Evolutionary conservation across 2,113 vertebrate species (phyloP).

Genomic region (Podocnemis expansa): DNA sequence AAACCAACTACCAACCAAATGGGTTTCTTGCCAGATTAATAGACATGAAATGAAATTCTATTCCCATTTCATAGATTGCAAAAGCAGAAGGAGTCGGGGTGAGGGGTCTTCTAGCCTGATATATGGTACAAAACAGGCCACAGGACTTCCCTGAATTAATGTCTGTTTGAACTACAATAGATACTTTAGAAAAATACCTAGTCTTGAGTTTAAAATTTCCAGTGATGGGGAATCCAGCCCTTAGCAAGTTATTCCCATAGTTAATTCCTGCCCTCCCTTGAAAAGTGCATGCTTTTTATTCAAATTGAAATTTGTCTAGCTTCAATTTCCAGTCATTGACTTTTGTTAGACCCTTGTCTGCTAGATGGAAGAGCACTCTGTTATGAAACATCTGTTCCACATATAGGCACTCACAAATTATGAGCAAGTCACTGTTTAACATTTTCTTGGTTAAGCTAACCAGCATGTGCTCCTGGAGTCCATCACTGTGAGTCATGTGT

Average conservation of each 20-base stretch:
- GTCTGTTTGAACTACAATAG: neutral
- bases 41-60: rapidly evolving
- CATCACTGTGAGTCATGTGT: no score
- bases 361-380: neutral
- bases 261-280: neutral
- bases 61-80: neutral
- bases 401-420: neutral
- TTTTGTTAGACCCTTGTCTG: neutral
- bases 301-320: neutral
- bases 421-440: neutral
- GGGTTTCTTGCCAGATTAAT: neutral
- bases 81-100: neutral
- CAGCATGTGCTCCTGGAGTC: neutral
- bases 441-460: neutral
- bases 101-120: no score
- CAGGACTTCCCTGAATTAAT: neutral
- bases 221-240: no score
- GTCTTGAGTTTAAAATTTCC: neutral
- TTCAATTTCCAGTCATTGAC: neutral
- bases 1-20: neutral
- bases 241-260: neutral
- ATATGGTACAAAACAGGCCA: no score
- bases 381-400: neutral
- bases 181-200: neutral
- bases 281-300: neutral